Evolutionary conservation across 2,113 vertebrate genomes (phyloP).

Genomic region (Dendrocopos noguchii): DNA sequence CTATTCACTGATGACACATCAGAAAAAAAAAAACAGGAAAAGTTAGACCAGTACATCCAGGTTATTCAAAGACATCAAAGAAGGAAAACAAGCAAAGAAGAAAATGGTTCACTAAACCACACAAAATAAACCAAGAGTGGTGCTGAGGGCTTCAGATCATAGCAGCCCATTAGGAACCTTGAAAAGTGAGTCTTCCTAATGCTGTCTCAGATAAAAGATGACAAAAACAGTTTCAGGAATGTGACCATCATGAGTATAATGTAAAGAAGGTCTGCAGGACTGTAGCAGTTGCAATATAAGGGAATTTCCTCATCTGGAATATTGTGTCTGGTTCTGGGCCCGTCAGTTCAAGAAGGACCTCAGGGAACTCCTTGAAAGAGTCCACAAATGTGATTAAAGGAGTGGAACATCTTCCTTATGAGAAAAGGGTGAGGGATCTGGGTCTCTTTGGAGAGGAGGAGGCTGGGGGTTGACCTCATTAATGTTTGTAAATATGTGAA

Average conservation of each 20-base stretch:
- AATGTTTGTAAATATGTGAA: too few relatives aligned
- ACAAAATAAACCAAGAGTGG: neutral
- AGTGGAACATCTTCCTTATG: too few relatives aligned
- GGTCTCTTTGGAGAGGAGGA: too few relatives aligned
- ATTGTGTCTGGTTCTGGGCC: too few relatives aligned
- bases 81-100: constrained; percentile 20
- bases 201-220: constrained; percentile 14
- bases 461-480: too few relatives aligned
- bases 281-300: neutral
- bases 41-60: neutral
- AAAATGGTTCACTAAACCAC: constrained; percentile 9
- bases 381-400: too few relatives aligned
- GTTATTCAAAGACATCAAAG: constrained; percentile 31
- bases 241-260: constrained; percentile 1
- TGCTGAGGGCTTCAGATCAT: constrained; percentile 31
- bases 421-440: too few relatives aligned
- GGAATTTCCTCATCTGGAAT: neutral
- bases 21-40: neutral
- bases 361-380: too few relatives aligned
- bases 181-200: constrained; percentile 28
- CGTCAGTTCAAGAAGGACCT: too few relatives aligned
- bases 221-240: constrained; percentile 41
- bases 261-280: constrained; percentile 19
- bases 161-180: constrained; percentile 37
- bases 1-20: neutral